Percentiles rank a stretch among this genome's conserved stretches.
Conservation (phyloP, 2,797 vertebrate species). For the Ficedula albicollis region DNA sequence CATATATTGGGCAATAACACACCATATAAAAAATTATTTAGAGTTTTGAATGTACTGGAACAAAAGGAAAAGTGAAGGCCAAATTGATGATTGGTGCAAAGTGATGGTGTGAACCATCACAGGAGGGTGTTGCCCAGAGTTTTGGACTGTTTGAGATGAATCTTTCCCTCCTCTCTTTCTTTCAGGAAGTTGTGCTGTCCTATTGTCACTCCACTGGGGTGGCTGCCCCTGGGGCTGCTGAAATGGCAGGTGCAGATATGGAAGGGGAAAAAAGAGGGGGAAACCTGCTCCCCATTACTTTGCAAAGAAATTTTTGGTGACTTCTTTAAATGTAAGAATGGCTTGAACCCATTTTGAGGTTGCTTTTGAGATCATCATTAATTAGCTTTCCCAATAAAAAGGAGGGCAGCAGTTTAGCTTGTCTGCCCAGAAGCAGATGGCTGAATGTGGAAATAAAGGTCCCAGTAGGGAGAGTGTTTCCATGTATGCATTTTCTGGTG, state of each 20-base stretch:
- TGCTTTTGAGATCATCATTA: conserved; percentile 1
- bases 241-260: background rate
- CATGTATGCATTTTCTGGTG: background rate
- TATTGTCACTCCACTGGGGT: background rate
- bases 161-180: background rate
- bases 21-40: background rate
- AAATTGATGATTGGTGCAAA: background rate
- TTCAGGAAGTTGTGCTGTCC: background rate
- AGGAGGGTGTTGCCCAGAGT: background rate
- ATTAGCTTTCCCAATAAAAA: conserved; percentile 5
- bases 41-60: background rate
- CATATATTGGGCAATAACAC: background rate
- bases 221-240: background rate
- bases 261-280: background rate
- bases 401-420: background rate
- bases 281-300: background rate
- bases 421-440: conserved; percentile 17
- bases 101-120: background rate
- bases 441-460: background rate
- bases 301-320: background rate
- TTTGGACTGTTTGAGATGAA: background rate
- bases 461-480: background rate
- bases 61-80: background rate
- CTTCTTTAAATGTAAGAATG: background rate
- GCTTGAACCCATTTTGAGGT: background rate